A percentile compares a stretch with the other conserved stretches of the same genome.
These are phyloP conservation scores for Alcedo atthis DNA, from an alignment of 2,797 vertebrate genomes.

Conservation along the genomic window DNA sequence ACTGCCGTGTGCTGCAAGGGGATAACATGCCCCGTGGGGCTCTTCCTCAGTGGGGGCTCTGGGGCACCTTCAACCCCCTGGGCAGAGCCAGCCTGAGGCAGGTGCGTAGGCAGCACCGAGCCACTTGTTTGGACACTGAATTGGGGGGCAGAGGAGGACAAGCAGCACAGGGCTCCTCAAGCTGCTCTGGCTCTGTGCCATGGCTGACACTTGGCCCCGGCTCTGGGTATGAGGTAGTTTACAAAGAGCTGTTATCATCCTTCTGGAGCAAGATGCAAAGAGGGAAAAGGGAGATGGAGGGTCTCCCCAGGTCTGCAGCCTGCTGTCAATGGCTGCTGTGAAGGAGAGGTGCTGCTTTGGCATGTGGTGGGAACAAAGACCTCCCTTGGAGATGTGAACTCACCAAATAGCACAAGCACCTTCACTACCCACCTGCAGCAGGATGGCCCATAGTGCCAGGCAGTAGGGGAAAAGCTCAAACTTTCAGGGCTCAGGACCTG, in stretches of 20 bases:
- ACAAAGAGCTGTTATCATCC: neutral
- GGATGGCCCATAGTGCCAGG: neutral
- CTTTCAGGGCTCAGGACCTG: neutral
- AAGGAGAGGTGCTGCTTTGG: neutral
- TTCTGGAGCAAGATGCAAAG: neutral
- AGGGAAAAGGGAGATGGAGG: neutral
- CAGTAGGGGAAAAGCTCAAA: neutral
- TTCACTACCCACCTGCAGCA: accelerated
- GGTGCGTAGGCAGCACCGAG: neutral
- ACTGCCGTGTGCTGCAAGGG: neutral
- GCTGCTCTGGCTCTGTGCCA: neutral
- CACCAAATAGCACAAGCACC: neutral
- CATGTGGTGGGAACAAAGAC: accelerated
- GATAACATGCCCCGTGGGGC: neutral
- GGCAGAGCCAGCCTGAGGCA: neutral
- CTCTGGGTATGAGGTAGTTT: conserved; percentile 20
- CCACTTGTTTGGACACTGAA: accelerated
- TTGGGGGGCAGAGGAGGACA: accelerated
- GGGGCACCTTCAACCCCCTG: accelerated
- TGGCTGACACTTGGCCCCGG: neutral
- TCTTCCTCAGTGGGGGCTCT: accelerated
- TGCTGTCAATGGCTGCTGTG: neutral
- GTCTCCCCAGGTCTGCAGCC: neutral
- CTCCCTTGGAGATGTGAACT: accelerated
- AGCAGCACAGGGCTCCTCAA: neutral